phyloP scores from a whole-genome alignment of 2,888 invertebrate species.

The Ormyrus labotus region DNA sequence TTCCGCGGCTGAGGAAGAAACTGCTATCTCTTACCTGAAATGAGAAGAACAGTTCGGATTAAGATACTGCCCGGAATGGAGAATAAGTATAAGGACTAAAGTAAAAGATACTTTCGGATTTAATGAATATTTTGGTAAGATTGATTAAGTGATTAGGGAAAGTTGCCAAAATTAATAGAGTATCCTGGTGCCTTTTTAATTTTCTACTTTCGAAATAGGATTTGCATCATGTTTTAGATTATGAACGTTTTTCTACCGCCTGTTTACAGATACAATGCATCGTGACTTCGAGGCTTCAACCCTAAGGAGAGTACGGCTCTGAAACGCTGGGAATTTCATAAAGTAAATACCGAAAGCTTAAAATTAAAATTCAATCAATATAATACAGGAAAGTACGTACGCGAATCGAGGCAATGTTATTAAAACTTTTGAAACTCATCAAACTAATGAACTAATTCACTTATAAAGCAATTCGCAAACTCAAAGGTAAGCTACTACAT shows the following conservation, averaged over 20 bases:
- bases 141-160: not conserved
- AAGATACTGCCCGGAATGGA: slow-evolving; percentile 15
- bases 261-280: too few species aligned
- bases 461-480: not conserved
- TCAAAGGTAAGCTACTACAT: not conserved
- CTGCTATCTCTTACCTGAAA: slow-evolving; percentile 48
- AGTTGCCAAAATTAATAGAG: not conserved
- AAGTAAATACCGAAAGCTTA: not conserved
- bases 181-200: too few species aligned
- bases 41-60: slow-evolving; percentile 38
- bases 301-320: too few species aligned
- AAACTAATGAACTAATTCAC: slow-evolving; percentile 20
- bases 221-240: too few species aligned
- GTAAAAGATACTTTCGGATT: not conserved
- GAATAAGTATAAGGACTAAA: not conserved
- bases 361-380: slow-evolving; percentile 1
- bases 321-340: not conserved
- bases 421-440: slow-evolving; percentile 8
- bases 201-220: too few species aligned
- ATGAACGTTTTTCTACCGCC: too few species aligned
- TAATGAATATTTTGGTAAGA: not conserved
- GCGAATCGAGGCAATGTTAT: not conserved
- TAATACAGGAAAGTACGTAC: not conserved
- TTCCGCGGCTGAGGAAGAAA: not conserved
- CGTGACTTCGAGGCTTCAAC: too few species aligned